A percentile compares a stretch with the other conserved stretches of the same genome.
Conservation (phyloP, 35 echinoderm and acorn worm genomes). For the Nesometra sesokonis region DNA sequence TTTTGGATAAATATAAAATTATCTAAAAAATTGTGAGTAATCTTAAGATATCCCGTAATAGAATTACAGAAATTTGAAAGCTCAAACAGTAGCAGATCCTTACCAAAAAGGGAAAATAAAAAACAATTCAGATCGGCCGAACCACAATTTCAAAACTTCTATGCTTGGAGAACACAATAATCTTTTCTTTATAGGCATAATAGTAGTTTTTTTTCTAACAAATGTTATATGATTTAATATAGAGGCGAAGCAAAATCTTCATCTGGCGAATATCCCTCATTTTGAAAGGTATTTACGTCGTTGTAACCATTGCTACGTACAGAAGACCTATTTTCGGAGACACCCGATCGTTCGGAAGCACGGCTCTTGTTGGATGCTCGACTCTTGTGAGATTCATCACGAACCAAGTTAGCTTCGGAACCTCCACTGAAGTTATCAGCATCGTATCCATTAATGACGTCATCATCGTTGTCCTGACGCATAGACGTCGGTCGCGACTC, state of each 20-base stretch:
- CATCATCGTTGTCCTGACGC: not conserved
- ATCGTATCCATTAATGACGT: not conserved
- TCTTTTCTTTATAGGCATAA: too few species aligned
- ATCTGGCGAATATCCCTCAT: not conserved
- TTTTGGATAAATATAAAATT: too few species aligned
- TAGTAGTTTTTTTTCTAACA: not conserved
- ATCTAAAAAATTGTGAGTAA: too few species aligned
- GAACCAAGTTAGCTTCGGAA: not conserved
- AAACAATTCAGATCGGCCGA: too few species aligned
- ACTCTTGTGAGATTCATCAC: not conserved
- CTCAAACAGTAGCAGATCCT: too few species aligned
- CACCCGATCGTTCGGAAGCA: not conserved
- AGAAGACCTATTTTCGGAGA: not conserved
- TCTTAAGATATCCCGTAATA: too few species aligned
- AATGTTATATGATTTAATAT: not conserved
- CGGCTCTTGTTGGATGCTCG: not conserved
- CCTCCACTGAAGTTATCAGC: not conserved
- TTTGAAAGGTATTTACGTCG: not conserved
- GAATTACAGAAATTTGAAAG: too few species aligned
- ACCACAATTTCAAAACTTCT: too few species aligned
- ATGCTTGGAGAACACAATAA: too few species aligned
- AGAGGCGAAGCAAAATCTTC: not conserved
- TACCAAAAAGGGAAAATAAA: too few species aligned
- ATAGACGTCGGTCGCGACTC: not conserved
- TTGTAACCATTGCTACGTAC: not conserved